Conservation (phyloP, 2,888 invertebrate genomes). For the Drosophila atroscutellata region DNA sequence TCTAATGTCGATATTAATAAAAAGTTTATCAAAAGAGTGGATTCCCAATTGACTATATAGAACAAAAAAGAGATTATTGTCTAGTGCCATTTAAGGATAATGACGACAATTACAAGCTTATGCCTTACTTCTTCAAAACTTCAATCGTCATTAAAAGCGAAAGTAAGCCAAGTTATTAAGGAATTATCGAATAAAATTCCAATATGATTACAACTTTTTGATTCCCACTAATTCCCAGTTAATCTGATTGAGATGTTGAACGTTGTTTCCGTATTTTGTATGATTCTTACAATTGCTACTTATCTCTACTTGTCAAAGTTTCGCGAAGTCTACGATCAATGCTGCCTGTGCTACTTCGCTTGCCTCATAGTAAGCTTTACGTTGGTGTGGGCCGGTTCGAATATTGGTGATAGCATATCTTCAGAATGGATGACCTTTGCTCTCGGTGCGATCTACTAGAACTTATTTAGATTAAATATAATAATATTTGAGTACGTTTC, state of each 20-base stretch:
- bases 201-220: neutral
- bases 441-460: neutral
- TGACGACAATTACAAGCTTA: neutral
- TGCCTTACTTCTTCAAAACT: no score
- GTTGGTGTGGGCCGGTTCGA: constrained; percentile 2
- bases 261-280: constrained; percentile 89
- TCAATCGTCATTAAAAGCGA: no score
- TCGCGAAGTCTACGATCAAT: neutral
- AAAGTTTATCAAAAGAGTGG: constrained; percentile 13
- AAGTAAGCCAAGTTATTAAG: constrained; percentile 1
- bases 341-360: constrained; percentile 14
- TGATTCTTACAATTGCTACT: constrained; percentile 87
- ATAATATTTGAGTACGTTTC: neutral
- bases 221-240: constrained; percentile 55
- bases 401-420: no score
- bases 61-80: constrained; percentile 16
- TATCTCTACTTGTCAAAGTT: constrained; percentile 20
- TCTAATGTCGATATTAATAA: neutral
- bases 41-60: neutral
- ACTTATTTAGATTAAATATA: neutral
- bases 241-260: neutral
- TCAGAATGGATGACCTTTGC: neutral
- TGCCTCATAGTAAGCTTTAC: constrained; percentile 14
- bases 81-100: constrained; percentile 4
- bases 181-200: no score